Percentiles rank a stretch among this genome's conserved stretches.
Conservation (phyloP, 1,140 invertebrate genomes). For the Amyelois transitella region DNA sequence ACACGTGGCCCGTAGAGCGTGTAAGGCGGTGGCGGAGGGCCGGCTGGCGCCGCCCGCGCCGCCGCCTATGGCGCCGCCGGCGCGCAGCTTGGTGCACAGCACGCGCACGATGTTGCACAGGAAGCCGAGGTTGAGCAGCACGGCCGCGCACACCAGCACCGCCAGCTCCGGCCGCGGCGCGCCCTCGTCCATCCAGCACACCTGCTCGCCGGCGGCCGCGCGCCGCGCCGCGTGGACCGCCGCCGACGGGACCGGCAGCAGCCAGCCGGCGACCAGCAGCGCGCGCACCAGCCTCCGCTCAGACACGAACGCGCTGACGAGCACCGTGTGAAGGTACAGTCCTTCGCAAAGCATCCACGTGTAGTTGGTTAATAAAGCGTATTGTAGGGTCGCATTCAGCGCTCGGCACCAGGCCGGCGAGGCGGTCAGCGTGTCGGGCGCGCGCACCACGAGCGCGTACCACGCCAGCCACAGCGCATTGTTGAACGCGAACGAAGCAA, state of each 20-base stretch:
- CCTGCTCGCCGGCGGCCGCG: constrained; percentile 26
- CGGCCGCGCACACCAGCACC: constrained; percentile 86
- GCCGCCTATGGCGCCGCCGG: constrained; percentile 71
- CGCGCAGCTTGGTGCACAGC: constrained; percentile 88
- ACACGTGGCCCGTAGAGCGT: constrained; percentile 90
- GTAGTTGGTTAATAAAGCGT: constrained; percentile 94
- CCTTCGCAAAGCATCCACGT: constrained; percentile 97
- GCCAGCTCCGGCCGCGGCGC: constrained; percentile 83
- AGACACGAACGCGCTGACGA: constrained; percentile 92
- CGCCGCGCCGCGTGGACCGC: constrained; percentile 79
- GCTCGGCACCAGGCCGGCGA: constrained; percentile 85
- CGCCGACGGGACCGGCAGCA: constrained; percentile 82
- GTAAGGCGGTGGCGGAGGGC: constrained; percentile 81
- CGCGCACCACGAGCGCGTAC: constrained; percentile 76
- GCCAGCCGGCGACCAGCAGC: constrained; percentile 91
- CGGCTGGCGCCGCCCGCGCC: constrained; percentile 75
- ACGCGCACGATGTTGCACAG: constrained; percentile 95
- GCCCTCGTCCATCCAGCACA: constrained; percentile 88
- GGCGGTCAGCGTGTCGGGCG: constrained; percentile 63
- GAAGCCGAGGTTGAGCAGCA: constrained; percentile 91
- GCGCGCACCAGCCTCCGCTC: constrained; percentile 88
- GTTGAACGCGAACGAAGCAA: constrained; percentile 92
- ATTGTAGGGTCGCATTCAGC: constrained; percentile 90
- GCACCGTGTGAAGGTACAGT: constrained; percentile 93
- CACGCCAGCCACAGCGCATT: constrained; percentile 79